Conservation (phyloP, 2,113 vertebrate species). For the Morone chrysops region DNA sequence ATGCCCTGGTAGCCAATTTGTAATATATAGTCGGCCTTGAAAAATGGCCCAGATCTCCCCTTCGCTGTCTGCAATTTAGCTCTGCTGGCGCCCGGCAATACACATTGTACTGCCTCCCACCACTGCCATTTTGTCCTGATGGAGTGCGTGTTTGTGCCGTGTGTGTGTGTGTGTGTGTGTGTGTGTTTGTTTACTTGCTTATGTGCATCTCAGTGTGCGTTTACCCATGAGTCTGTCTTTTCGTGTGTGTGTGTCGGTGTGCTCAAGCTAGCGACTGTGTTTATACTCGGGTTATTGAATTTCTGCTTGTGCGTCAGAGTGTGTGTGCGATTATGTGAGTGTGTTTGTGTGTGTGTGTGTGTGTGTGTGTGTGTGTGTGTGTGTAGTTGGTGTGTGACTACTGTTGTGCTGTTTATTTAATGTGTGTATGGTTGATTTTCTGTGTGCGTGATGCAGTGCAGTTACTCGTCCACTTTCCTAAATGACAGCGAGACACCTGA, state of each 20-base stretch:
- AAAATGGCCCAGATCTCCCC: conserved; percentile 77
- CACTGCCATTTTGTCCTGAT: conserved; percentile 69
- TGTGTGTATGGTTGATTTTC: background rate
- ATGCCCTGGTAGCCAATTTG: conserved; percentile 77
- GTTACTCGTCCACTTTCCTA: conserved; percentile 45
- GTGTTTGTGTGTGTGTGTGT: background rate
- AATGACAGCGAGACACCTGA: conserved; percentile 55
- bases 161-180: conserved; percentile 32
- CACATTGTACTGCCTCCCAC: conserved; percentile 66
- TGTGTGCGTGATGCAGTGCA: conserved; percentile 18
- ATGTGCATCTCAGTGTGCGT: conserved; percentile 64
- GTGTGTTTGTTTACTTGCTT: conserved; percentile 64
- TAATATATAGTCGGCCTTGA: conserved; percentile 79
- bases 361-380: background rate
- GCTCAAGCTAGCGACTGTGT: conserved; percentile 31
- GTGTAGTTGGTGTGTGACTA: background rate
- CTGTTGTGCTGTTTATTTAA: conserved; percentile 26
- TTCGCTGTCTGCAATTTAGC: conserved; percentile 77
- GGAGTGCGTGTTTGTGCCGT: conserved; percentile 59
- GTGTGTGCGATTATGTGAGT: background rate
- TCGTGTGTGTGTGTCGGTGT: conserved; percentile 24
- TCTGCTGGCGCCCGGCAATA: conserved; percentile 61
- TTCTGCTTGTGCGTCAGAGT: conserved; percentile 34
- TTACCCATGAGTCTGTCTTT: conserved; percentile 59
- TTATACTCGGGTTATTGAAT: conserved; percentile 71